phyloP scores from a whole-genome alignment of 2,113 vertebrate species.

The Corythornis vintsioides region DNA sequence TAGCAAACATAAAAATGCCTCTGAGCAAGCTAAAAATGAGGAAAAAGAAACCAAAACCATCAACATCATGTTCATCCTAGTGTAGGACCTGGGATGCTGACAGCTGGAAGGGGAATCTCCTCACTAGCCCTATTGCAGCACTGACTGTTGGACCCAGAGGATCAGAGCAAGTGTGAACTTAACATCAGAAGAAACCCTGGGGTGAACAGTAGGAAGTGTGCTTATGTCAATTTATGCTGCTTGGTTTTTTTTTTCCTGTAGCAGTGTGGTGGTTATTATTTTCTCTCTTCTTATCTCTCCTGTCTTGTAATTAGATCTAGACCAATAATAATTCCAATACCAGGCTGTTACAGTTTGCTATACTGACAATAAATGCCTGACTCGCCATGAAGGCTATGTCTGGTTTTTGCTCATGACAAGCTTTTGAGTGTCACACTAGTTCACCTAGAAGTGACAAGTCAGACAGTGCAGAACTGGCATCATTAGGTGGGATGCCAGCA shows the following conservation, averaged over 20 bases:
- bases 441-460: background rate
- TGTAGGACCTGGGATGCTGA: background rate
- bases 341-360: background rate
- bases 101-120: background rate
- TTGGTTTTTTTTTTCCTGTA: background rate
- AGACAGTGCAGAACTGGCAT: background rate
- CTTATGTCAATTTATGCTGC: background rate
- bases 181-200: background rate
- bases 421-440: background rate
- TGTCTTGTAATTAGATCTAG: background rate
- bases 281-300: background rate
- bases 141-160: background rate
- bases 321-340: background rate
- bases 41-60: background rate
- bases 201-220: background rate
- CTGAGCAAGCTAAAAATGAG: background rate
- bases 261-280: background rate
- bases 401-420: background rate
- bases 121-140: background rate
- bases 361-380: background rate
- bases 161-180: background rate
- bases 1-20: background rate
- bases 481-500: background rate
- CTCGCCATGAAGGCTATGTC: background rate
- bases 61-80: background rate